Percentiles rank a stretch among this genome's conserved stretches.
These are phyloP conservation scores for Zoanthus gigantus DNA, from an alignment of 92 coral and sea anemone genomes.

Conservation along the genomic window DNA sequence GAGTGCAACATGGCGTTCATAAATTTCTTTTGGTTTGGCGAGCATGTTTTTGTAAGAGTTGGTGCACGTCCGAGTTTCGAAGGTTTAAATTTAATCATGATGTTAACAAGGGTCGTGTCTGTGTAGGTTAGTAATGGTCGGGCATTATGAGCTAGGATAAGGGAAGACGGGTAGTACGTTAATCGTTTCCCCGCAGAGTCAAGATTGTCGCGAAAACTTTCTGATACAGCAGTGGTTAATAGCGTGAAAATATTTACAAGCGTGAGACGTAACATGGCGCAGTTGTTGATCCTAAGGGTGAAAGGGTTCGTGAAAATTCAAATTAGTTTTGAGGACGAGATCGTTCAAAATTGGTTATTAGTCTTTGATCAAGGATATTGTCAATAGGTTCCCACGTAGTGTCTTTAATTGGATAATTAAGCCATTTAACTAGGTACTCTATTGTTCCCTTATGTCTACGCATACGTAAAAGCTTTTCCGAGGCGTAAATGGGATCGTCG, in stretches of 20 bases:
- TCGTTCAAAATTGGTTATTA: neutral
- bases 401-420: neutral
- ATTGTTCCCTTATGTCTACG: neutral
- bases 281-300: neutral
- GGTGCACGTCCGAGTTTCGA: slow-evolving; percentile 9
- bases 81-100: slow-evolving; percentile 18
- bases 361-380: slow-evolving; percentile 35
- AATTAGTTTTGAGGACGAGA: neutral
- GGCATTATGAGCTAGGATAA: slow-evolving; percentile 18
- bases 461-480: slow-evolving; percentile 8
- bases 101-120: slow-evolving; percentile 3
- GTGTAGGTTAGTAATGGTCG: neutral
- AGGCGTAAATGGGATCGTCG: neutral
- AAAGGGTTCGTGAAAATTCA: neutral
- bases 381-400: slow-evolving; percentile 56
- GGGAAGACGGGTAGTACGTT: slow-evolving; percentile 20
- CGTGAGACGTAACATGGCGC: neutral
- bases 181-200: slow-evolving; percentile 26
- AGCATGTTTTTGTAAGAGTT: neutral
- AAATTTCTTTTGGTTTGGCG: neutral
- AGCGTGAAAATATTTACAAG: neutral
- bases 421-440: slow-evolving; percentile 54
- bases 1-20: neutral
- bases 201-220: neutral
- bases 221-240: neutral